Evolutionary conservation across 1,140 invertebrate genomes (phyloP), one percentile per base, ranked within the genome.

Genomic region (Neuroterus valhalla): DNA sequence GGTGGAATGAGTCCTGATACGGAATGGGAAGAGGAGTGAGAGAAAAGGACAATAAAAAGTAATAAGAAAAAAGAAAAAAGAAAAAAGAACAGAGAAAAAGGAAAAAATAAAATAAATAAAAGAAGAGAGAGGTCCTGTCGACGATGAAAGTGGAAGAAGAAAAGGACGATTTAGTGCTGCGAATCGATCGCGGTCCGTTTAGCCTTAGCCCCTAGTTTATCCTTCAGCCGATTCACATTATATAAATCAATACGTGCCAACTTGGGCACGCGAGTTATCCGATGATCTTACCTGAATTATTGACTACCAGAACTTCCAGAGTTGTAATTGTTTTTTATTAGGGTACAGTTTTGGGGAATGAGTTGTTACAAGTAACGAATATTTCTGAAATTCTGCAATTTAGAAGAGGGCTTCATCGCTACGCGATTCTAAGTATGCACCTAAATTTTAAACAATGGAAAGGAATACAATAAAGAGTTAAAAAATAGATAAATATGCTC

Each of bases 91-190:
- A 78, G 19, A 17, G 15, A n/a, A 21, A 48, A 52, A 74, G 43
- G 19, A 26, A 50, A 42, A 23, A 15, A 31, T 17, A 50, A 17
- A 70, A 6, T 2, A n/a, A 45, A 67, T 17, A 12, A 19, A 66
- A 66, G 70, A 70, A 52, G 55, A 68, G 48, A 26, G 38, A 10
- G 48, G 23, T 23, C 55, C 23, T 62, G 55, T 62, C 55, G 55
- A 23, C 55, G 55, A 62, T 62, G 55, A 62, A 62, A 62, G 55
- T 62, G 31, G n/a, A 62, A 69, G n/a, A 62, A 69, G 77, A 83
- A 84, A 82, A 82, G 81, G 78, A 79, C 72, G 83, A 86, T 86
- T 86, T 86, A 83, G 85, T 81, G 85, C 84, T 85, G 85, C 82
- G 85, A 86, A 86, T 86, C 83, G 82, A 84, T 78, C 80, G 83